phyloP scores from a whole-genome alignment of 2,113 vertebrate genomes.

The Pelvicachromis taeniatus region DNA sequence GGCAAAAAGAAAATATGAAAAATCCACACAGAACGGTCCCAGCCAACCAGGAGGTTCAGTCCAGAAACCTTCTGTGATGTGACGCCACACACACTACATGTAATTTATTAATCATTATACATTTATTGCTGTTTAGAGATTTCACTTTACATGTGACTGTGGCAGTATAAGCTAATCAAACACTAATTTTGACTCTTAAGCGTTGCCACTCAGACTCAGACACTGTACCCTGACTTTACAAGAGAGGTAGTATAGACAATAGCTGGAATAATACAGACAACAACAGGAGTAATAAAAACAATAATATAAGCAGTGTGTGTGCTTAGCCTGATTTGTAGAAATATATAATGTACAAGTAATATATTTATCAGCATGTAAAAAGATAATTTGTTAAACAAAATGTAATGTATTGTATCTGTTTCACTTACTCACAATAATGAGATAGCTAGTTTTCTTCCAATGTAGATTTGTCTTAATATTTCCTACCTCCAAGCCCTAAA shows the following conservation, averaged over 20 bases:
- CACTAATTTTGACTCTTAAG: background rate
- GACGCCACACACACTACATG: background rate
- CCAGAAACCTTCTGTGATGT: background rate
- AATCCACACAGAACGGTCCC: background rate
- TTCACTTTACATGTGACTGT: background rate
- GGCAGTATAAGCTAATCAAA: background rate
- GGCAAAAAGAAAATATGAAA: background rate
- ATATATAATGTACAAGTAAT: background rate
- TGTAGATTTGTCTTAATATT: background rate
- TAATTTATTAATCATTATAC: background rate
- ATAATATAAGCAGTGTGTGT: background rate
- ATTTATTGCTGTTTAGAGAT: background rate
- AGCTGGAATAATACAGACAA: background rate
- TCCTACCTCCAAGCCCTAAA: background rate
- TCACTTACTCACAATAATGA: background rate
- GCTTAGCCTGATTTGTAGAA: background rate
- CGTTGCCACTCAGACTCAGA: background rate
- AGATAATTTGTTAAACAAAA: background rate
- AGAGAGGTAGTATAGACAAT: fast-evolving
- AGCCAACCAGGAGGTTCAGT: background rate
- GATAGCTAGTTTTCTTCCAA: background rate
- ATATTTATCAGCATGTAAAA: background rate
- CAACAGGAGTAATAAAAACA: background rate
- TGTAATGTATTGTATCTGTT: background rate
- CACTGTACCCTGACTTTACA: background rate